phyloP scores from a whole-genome alignment of 2,797 vertebrate species.

The Pangasius sanitwongsei region DNA sequence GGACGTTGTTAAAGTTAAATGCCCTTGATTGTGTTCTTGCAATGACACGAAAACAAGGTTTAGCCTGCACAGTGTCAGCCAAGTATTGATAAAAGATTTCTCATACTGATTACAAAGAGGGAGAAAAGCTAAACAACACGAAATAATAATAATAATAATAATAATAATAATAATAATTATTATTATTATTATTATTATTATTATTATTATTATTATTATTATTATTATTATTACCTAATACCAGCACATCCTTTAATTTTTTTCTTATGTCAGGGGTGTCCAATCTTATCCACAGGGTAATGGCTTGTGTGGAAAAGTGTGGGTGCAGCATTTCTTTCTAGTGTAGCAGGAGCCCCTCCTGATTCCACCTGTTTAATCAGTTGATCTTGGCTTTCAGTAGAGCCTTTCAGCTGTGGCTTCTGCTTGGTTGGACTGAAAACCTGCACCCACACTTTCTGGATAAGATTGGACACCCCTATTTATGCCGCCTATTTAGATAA shows the following conservation, averaged over 20 bases:
- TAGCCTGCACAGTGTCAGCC: background rate
- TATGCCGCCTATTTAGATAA: background rate
- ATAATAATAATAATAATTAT: too few relatives aligned
- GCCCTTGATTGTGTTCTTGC: too few relatives aligned
- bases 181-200: too few relatives aligned
- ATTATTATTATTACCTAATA: background rate
- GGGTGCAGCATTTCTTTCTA: background rate
- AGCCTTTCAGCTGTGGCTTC: background rate
- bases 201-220: background rate
- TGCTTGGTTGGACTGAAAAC: background rate
- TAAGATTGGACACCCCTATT: background rate
- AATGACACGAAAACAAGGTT: background rate
- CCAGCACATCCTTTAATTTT: background rate
- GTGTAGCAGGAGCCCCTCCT: background rate
- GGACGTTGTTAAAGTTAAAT: background rate
- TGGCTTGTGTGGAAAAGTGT: background rate
- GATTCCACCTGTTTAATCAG: background rate
- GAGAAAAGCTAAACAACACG: too few relatives aligned
- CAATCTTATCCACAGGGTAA: background rate
- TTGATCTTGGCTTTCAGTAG: background rate
- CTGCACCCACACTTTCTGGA: background rate
- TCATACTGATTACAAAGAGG: background rate
- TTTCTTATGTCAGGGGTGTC: background rate
- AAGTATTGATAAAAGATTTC: background rate
- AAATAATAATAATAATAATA: background rate